These are phyloP conservation scores for Heteropelma amictum DNA, from an alignment of 2,888 invertebrate species.

Conservation along the genomic window DNA sequence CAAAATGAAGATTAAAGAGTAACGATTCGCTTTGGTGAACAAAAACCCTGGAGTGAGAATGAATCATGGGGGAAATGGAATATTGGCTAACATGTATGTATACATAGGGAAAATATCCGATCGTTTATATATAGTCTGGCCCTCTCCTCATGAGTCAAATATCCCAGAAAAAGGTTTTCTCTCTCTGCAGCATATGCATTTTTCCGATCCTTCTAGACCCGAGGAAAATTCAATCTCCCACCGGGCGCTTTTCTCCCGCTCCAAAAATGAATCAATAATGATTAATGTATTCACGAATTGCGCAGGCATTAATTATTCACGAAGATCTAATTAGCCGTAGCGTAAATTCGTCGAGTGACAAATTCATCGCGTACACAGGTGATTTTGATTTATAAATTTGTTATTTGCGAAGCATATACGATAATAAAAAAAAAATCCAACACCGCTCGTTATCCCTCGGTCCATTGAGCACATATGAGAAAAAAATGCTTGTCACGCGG, in stretches of 20 bases:
- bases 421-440: not conserved
- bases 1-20: too few species aligned
- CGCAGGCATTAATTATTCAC: not conserved
- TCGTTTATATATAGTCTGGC: too few species aligned
- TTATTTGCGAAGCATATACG: slow-evolving; percentile 6
- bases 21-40: too few species aligned
- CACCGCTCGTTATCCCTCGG: too few species aligned
- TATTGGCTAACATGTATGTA: too few species aligned
- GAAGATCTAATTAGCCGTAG: not conserved
- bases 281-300: slow-evolving; percentile 15
- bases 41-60: too few species aligned
- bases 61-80: too few species aligned
- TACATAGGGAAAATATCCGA: too few species aligned
- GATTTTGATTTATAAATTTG: not conserved
- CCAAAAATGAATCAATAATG: slow-evolving; percentile 20
- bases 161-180: not conserved
- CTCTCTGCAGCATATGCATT: not conserved
- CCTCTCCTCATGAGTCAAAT: too few species aligned
- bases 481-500: too few species aligned
- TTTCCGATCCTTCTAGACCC: not conserved
- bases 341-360: not conserved
- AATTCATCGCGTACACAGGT: not conserved
- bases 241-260: not conserved
- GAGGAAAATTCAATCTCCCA: not conserved
- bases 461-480: too few species aligned